A percentile compares a stretch with the other conserved stretches of the same genome.
phyloP scores from a whole-genome alignment of 1,140 invertebrate genomes.

The Macrosteles quadrilineatus region DNA sequence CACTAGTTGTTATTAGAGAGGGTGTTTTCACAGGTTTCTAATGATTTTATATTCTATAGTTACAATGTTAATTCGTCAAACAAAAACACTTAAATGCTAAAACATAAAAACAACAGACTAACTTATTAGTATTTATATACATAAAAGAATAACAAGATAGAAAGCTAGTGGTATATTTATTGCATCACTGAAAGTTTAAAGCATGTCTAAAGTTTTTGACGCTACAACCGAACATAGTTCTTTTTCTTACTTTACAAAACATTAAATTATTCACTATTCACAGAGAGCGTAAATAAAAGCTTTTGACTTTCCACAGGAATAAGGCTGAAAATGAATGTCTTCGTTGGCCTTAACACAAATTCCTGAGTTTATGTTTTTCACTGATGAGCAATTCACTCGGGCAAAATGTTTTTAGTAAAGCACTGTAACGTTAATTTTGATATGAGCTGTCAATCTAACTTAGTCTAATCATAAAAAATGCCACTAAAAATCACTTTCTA shows the following conservation, averaged over 20 bases:
- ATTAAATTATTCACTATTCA: background rate
- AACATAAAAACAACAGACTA: background rate
- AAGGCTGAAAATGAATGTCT: no score
- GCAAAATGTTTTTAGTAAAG: no score
- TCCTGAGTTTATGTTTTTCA: no score
- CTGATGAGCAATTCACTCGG: no score
- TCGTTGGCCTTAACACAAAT: no score
- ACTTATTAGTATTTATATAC: background rate
- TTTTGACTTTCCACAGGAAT: no score
- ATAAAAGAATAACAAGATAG: background rate
- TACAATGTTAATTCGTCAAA: background rate
- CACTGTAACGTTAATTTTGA: no score
- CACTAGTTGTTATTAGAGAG: background rate
- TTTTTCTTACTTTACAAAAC: background rate
- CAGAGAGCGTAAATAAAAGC: no score
- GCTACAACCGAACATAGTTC: background rate
- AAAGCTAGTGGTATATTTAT: background rate
- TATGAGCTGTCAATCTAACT: no score
- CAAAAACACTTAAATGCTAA: background rate
- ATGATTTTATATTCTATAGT: background rate
- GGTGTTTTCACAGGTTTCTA: background rate
- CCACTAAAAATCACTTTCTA: no score
- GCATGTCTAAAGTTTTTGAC: background rate
- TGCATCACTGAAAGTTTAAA: background rate
- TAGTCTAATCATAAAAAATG: no score